phyloP scores from a whole-genome alignment of 2,888 invertebrate species.

The Volucella zonaria region DNA sequence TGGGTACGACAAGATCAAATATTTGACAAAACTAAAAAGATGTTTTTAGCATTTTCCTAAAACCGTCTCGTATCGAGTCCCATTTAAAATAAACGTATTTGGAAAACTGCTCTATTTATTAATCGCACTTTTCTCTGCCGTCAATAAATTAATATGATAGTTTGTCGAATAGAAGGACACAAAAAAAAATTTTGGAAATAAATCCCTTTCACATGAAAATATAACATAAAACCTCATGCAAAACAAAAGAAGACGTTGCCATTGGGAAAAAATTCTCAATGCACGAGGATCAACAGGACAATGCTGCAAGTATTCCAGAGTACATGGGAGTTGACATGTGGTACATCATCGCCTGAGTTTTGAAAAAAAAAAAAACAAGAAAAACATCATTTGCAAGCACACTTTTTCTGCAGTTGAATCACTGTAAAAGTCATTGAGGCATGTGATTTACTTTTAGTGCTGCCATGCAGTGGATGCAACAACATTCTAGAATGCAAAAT shows the following conservation, averaged over 20 bases:
- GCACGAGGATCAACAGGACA: constrained; percentile 55
- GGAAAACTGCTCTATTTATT: too few species aligned
- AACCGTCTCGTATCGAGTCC: too few species aligned
- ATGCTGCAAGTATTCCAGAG: constrained; percentile 51
- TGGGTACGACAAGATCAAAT: too few species aligned
- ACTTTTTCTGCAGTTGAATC: constrained; percentile 37
- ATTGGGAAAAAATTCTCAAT: constrained; percentile 5
- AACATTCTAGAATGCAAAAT: constrained; percentile 21
- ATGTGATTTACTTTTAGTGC: constrained; percentile 69
- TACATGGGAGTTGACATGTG: constrained; percentile 70
- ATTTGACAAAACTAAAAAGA: too few species aligned
- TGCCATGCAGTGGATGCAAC: constrained; percentile 30
- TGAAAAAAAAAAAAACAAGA: not conserved
- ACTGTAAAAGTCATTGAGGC: constrained; percentile 62
- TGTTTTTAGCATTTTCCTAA: too few species aligned
- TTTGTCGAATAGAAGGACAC: too few species aligned
- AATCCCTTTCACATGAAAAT: too few species aligned
- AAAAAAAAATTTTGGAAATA: too few species aligned
- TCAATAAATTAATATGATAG: too few species aligned
- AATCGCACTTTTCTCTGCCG: too few species aligned
- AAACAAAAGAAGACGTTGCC: not conserved
- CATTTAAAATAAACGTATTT: too few species aligned
- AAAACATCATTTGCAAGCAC: constrained; percentile 32
- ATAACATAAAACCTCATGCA: too few species aligned
- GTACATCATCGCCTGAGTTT: constrained; percentile 50